Conservation (phyloP, 1,140 invertebrate species). For the Sweltsa coloradensis region DNA sequence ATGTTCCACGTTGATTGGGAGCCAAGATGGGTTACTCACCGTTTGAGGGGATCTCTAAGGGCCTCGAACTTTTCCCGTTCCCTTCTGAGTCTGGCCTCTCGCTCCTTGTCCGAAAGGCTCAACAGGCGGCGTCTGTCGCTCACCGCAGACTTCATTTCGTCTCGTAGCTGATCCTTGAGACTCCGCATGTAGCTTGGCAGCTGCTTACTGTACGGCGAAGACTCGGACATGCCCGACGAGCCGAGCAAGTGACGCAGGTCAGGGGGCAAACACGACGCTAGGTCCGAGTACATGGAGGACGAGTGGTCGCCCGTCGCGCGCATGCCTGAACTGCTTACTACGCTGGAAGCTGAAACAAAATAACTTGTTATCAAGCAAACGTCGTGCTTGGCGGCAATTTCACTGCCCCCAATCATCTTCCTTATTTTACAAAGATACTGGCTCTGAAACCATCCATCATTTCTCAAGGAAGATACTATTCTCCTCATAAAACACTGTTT, state of each 20-base stretch:
- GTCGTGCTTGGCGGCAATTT: too few relatives aligned
- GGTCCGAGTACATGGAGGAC: conserved; percentile 20
- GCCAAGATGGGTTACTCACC: conserved; percentile 12
- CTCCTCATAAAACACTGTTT: too few relatives aligned
- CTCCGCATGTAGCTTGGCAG: conserved; percentile 38
- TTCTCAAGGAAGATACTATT: too few relatives aligned
- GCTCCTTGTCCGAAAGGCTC: conserved; percentile 15
- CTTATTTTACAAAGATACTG: too few relatives aligned
- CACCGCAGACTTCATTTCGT: conserved; percentile 37
- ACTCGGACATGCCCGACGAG: conserved; percentile 3
- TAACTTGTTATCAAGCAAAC: too few relatives aligned
- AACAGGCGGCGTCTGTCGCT: conserved; percentile 27
- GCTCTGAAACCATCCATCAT: too few relatives aligned
- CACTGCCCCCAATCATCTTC: too few relatives aligned
- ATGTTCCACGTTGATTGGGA: too few relatives aligned
- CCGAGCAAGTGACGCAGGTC: conserved; percentile 33
- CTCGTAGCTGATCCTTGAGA: conserved; percentile 39
- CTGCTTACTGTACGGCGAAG: conserved; percentile 15
- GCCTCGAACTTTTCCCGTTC: conserved; percentile 27
- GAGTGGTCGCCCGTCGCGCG: conserved; percentile 12
- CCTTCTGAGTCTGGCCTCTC: conserved; percentile 20
- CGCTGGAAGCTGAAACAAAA: conserved; percentile 27
- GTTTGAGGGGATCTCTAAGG: conserved; percentile 21
- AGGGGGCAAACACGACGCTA: conserved; percentile 34
- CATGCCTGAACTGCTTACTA: conserved; percentile 27